A percentile compares a stretch with the other conserved stretches of the same genome.
phyloP scores from a whole-genome alignment of 23 tunicate species.

The Trididemnum nubilum region DNA sequence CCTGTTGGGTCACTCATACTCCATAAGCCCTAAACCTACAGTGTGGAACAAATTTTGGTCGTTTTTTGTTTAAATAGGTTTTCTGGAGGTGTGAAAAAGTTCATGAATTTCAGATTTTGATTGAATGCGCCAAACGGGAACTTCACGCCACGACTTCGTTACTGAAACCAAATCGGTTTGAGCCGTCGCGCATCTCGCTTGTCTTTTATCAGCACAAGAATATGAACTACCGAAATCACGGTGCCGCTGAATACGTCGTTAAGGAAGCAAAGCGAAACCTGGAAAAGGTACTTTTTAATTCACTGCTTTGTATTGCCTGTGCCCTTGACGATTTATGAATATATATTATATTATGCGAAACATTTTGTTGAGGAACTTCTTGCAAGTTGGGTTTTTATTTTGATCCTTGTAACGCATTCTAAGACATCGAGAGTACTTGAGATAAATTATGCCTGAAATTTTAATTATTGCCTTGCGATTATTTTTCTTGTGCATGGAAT shows the following conservation, averaged over 20 bases:
- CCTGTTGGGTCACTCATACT: too few species aligned
- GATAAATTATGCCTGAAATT: too few species aligned
- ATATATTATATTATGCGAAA: neutral
- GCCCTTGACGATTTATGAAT: neutral
- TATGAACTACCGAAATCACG: conserved; percentile 80
- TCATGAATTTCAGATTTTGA: conserved; percentile 76
- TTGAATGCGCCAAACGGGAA: conserved; percentile 90
- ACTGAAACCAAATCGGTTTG: conserved; percentile 66
- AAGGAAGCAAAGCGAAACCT: conserved; percentile 69
- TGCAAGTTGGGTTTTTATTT: neutral
- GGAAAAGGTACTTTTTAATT: conserved; percentile 35
- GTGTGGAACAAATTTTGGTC: neutral
- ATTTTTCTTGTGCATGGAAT: too few species aligned
- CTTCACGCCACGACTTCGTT: conserved; percentile 87
- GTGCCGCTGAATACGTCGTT: conserved; percentile 70
- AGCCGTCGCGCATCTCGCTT: conserved; percentile 78
- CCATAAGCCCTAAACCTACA: too few species aligned
- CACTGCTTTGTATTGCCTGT: neutral
- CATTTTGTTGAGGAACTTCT: too few species aligned
- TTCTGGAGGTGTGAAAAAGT: too few species aligned
- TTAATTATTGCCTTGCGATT: too few species aligned
- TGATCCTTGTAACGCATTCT: neutral
- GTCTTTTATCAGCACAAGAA: conserved; percentile 92
- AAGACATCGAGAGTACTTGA: too few species aligned
- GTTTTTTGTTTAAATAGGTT: neutral